Evolutionary conservation across 37 sponge, comb jelly and placozoan genomes (phyloP), one percentile per base, ranked within the genome.

Genomic region (Halichondria panicea): DNA sequence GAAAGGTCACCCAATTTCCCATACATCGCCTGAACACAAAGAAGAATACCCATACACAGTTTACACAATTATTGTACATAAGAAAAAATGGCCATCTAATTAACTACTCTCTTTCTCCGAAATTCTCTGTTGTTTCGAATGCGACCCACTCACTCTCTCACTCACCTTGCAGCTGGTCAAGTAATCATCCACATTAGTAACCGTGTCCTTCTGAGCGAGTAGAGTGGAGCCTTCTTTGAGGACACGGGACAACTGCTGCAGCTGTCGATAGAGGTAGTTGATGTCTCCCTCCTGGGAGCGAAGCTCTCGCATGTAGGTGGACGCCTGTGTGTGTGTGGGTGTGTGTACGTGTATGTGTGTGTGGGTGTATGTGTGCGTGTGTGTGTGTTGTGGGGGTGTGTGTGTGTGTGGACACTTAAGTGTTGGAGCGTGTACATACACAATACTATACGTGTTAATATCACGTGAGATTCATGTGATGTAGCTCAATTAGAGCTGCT

Each of bases 161-260:
- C 43, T 11, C 33, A 83, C 84, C 70, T 75, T 67, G 60, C 84
- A 75, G 0, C 60, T 54, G 12, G 43, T 54, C 2, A 83, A 62
- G 70, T 83, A 75, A 0, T 56, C 50, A 12, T 48, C 67, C 5
- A 83, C 76, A 36, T 75, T 61, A 4, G 60, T n/a, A 1, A 83
- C 66, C 3, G 37, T n/a, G 5, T 74, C 33, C 18, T 46, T 75
- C 43, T 75, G 36, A 13, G 48, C 84, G 30, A 83, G 59, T 0
- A 75, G 61, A 31, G 46, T 37, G 21, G 39, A 57, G 52, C 71
- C 84, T 21, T 66, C 76, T 32, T 62, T 35, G 21, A 83, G 63
- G 4, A 30, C 28, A 2, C 43, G 36, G 40, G 84, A 57, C 62
- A 83, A 50, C 0, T 58, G 66, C 35, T 43, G 59, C 37, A 83